Base-by-base conservation (phyloP, 2,888 invertebrate genomes). In the Gastracanthus pulcherrimus region DNA sequence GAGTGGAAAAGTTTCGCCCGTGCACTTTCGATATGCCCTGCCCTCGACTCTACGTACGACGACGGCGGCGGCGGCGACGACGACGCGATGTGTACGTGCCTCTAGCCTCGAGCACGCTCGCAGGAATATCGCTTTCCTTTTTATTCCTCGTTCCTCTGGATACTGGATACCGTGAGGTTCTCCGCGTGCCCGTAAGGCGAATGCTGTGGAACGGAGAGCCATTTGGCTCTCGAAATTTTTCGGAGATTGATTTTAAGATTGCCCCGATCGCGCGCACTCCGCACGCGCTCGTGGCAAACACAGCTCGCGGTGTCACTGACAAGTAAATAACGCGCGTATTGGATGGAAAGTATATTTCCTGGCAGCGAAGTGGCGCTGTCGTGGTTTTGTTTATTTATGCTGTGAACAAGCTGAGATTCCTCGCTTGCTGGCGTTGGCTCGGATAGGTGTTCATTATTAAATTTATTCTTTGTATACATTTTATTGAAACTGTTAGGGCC, bases 1-100 rank as follows among this genome's bases (percentile, higher is more conserved):
- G 29, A 77, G 77, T 70, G 69, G 69, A 55, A 77, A 77, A 77
- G 77, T 77, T 77, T 77, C 48, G 26, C 19, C 48, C 13, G 70
- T 48, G 36, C 60, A 62, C 48, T 60, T 77, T 77, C 62, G 70
- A 70, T 77, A 70, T 69, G 77, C 77, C 26, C 19, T 6, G 11
- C 48, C n/a, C 45, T 71, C 71, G 36, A 19, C 26, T 41, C 13
- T 38, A 36, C 60, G 45, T 64, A 29, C 31, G 38, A 64, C 64
- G 58, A 55, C 26, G 9, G 13, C 29, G n/a, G 34, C n/a, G n/a
- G n/a, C n/a, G n/a, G n/a, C n/a, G n/a, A n/a, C n/a, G n/a, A n/a
- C n/a, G n/a, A n/a, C n/a, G n/a, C 45, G 31, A 23, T 19, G 70
- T 23, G 23, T 48, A 38, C 51, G 58, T 64, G 45, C 62, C 19